These are phyloP conservation scores for Myocastor coypus DNA, from an alignment of 2,113 vertebrate species.

Conservation along the genomic window DNA sequence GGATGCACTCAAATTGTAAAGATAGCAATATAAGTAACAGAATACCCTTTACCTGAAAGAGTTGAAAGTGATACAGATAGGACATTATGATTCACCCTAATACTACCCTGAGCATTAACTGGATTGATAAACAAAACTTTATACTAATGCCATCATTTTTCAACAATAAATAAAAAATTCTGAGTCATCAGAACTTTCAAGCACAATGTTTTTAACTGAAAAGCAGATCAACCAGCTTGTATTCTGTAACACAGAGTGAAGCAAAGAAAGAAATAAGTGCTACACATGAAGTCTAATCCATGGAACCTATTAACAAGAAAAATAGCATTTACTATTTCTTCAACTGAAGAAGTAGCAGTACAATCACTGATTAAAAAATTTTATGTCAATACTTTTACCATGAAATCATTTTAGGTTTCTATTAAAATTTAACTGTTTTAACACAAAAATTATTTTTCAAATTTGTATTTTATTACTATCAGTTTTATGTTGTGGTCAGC, in stretches of 20 bases:
- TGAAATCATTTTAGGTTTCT: not conserved
- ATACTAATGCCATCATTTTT: not conserved
- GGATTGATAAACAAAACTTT: constrained; percentile 6
- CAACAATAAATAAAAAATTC: not conserved
- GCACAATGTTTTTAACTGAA: not conserved
- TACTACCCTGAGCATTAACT: not conserved
- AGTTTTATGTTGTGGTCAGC: not conserved
- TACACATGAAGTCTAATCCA: not conserved
- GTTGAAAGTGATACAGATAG: not conserved
- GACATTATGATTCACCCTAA: not conserved
- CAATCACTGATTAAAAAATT: not conserved
- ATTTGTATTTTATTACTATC: not conserved
- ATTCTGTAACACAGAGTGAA: not conserved
- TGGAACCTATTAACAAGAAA: not conserved
- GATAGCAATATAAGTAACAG: not conserved
- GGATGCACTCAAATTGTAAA: not conserved
- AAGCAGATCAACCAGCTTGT: not conserved
- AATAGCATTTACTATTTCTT: not conserved
- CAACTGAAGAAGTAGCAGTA: not conserved
- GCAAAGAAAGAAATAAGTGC: not conserved
- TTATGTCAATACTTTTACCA: not conserved
- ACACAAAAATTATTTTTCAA: not conserved
- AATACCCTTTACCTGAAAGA: not conserved
- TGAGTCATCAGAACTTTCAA: not conserved
- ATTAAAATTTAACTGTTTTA: constrained; percentile 1